Base-by-base conservation (phyloP, 2,888 invertebrate genomes). In the Drosophila recens region DNA sequence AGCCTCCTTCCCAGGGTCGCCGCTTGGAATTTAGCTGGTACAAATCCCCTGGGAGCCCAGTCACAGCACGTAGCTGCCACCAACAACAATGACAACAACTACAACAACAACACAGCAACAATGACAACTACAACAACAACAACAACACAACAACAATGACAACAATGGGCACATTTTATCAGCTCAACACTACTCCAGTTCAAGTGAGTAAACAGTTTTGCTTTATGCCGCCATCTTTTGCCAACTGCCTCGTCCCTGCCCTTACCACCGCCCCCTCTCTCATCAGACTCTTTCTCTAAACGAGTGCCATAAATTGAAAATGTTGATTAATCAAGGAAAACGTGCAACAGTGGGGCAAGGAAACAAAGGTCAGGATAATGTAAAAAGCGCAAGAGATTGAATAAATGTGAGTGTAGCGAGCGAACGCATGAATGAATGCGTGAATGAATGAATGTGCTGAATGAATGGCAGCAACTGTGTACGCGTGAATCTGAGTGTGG, bases 161-260 rank as follows among this genome's bases (percentile, higher is more conserved):
- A 66, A 63, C 73, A 67, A 63, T 69, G 65, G 70, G 46, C 69
- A 48, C 75, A 71, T 77, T 79, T 83, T 79, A 83, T 86, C 83
- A 86, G 84, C 68, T 65, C 70, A 67, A 79, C 87, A 86, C 86
- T 86, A 86, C 81, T 87, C 72, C 72, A 75, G 27, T 64, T 86
- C 72, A 87, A 84, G 84, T 88, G 84, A 87, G 83, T 81, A 86
- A 89, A 84, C 83, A 88, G 87, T 88, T 83, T 83, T 80, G 86
- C 83, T 74, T 86, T 82, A 77, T 71, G 79, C 42, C 71, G 43
- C 57, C 72, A 71, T 75, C 75, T 61, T 62, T 66, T 9, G 43
- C 23, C 62, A 61, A 54, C 61, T 51, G 34, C 63, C 54, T 17
- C 36, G 38, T 5, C 11, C 48, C 17, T 27, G 5, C 27, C 27